Base-by-base conservation (phyloP, 2,797 vertebrate species). In the Tympanoctomys barrerae region DNA sequence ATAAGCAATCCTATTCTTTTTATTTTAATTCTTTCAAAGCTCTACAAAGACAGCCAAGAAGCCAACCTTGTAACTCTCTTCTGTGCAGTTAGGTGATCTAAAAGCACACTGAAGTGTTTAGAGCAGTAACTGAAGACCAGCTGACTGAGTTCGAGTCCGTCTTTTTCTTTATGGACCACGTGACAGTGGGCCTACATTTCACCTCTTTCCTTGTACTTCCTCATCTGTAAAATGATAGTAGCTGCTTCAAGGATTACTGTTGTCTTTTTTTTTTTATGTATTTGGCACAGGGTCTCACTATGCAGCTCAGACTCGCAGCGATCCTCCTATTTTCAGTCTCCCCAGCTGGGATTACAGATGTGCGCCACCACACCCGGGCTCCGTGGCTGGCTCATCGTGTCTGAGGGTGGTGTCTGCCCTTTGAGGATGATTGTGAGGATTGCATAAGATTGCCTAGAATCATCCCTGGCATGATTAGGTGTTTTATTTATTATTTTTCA, bases 181-280 rank as follows among this genome's bases (percentile, higher is more conserved):
- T n/a, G 22, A 26, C 0, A 3, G 14, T 36, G 6, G 59, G 31
- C 28, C 68, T 61, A 18, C 79, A 12, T 81, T 89, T 77, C 54
- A 57, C 52, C 9, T 62, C 54, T 75, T 19, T n/a, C 26, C 66
- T 24, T 52, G 7, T 54, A 1, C 82, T 93, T 93, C 66, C 46
- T 94, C 21, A 26, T 91, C 61, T 93, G 26, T 89, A 33, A 86
- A 83, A 78, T 62, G 81, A 49, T 49, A 31, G 3, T 39, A 86
- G 9, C 49, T 49, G 26, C 24, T 21, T 78, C 2, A 4, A 49
- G 66, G n/a, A 19, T 49, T 57, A 57, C 16, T 57, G 16, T 57
- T 57, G 16, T 57, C 54, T 57, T 57, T 57, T 57, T 57, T 57
- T 57, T 39, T 18, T 16, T 19, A 18, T 57, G 54, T 18, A 57